These are phyloP conservation scores for Corydoras maculifer DNA, from an alignment of 2,113 vertebrate species.

Conservation along the genomic window DNA sequence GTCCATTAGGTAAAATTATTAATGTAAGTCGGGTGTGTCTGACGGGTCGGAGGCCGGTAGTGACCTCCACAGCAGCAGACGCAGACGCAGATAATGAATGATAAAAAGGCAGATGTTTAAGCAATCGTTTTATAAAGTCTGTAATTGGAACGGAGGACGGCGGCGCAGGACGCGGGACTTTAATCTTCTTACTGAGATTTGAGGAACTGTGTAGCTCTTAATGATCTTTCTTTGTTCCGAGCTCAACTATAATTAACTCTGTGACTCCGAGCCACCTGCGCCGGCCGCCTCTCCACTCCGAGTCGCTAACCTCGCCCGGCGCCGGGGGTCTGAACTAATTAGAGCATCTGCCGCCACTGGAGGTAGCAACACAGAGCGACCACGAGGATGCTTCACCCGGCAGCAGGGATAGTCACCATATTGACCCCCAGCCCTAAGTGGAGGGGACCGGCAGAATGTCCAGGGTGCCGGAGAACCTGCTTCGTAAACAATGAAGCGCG, in stretches of 20 bases:
- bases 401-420: no score
- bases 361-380: conserved; percentile 19
- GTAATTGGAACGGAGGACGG: no score
- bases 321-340: conserved; percentile 43
- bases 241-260: conserved; percentile 44
- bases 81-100: no score
- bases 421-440: neutral
- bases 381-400: neutral
- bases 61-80: no score
- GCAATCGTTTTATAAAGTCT: no score
- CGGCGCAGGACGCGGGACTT: neutral
- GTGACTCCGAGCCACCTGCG: conserved; percentile 39
- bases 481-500: no score
- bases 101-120: no score
- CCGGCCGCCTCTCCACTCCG: conserved; percentile 15
- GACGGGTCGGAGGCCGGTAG: no score
- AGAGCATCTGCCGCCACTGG: conserved; percentile 16
- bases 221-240: conserved; percentile 38
- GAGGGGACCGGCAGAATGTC: neutral
- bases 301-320: conserved; percentile 5
- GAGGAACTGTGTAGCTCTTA: conserved; percentile 26
- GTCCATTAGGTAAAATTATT: no score
- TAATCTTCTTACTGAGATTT: conserved; percentile 16
- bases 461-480: no score
- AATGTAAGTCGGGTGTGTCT: no score